phyloP scores from a whole-genome alignment of 2,888 invertebrate species.

The Chaitophorus viminalis region DNA sequence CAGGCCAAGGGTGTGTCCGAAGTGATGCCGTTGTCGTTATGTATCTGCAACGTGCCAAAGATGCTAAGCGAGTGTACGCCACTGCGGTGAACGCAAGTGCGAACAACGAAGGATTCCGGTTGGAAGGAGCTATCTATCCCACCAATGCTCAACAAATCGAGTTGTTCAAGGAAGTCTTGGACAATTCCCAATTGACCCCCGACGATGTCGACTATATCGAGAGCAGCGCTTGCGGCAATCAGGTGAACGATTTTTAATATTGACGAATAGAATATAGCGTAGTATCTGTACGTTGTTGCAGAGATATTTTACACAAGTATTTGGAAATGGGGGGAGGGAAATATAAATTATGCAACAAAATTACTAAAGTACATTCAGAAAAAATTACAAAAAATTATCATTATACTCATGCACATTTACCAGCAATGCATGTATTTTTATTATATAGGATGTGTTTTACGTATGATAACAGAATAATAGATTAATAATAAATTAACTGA shows the following conservation, averaged over 20 bases:
- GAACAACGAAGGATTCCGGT: constrained; percentile 93
- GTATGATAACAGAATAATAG: too few relatives aligned
- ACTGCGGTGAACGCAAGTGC: constrained; percentile 86
- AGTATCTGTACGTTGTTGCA: too few relatives aligned
- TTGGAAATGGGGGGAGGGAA: too few relatives aligned
- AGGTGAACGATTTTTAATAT: constrained; percentile 69
- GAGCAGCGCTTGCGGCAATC: constrained; percentile 98
- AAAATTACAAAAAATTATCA: too few relatives aligned
- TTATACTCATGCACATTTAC: too few relatives aligned
- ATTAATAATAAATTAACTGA: too few relatives aligned
- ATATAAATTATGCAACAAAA: too few relatives aligned
- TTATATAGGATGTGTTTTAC: too few relatives aligned
- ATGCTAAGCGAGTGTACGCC: constrained; percentile 85
- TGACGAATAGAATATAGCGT: too few relatives aligned
- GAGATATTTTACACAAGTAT: too few relatives aligned
- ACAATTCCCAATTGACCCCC: constrained; percentile 84
- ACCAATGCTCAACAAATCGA: constrained; percentile 82
- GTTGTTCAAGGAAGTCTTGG: constrained; percentile 86
- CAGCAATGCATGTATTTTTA: too few relatives aligned
- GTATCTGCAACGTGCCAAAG: constrained; percentile 81
- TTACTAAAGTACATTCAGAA: too few relatives aligned
- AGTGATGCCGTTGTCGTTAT: constrained; percentile 88
- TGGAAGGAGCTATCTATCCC: constrained; percentile 88
- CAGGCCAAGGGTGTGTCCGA: constrained; percentile 87
- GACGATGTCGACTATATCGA: constrained; percentile 89